Evolutionary conservation across 2,113 vertebrate genomes (phyloP).

Genomic region (Brevimyrus niger): DNA sequence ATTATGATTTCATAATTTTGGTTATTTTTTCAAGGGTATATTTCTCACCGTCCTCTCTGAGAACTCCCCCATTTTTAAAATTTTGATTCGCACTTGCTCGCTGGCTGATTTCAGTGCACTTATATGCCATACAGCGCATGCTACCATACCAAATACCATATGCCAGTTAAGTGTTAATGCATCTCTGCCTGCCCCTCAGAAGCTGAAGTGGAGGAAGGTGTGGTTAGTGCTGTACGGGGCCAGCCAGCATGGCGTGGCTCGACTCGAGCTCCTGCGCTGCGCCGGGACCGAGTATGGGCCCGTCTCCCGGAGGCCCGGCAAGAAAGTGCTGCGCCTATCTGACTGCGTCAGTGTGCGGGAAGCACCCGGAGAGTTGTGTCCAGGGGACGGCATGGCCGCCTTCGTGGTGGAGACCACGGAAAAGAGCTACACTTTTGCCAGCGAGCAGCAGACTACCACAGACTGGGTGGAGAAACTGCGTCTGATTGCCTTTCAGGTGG

Average conservation of each 20-base stretch:
- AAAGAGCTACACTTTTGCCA: conserved; percentile 59
- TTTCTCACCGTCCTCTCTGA: background rate
- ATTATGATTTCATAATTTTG: background rate
- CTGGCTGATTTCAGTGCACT: background rate
- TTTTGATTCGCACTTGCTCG: background rate
- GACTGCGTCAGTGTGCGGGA: conserved; percentile 64
- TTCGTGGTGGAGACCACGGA: conserved; percentile 67
- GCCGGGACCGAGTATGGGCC: conserved; percentile 58
- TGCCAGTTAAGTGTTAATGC: background rate
- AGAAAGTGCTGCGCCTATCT: conserved; percentile 63
- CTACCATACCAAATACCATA: background rate
- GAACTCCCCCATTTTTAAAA: background rate
- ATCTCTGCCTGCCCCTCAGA: conserved; percentile 48
- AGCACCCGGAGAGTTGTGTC: conserved; percentile 46
- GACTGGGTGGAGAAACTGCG: conserved; percentile 7
- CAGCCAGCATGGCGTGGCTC: conserved; percentile 87
- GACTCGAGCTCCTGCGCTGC: conserved; percentile 85
- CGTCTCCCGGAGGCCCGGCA: conserved; percentile 71
- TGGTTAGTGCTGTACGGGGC: conserved; percentile 86
- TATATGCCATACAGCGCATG: background rate
- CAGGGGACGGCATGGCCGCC: conserved; percentile 45
- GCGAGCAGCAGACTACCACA: conserved; percentile 41
- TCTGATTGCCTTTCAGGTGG: background rate
- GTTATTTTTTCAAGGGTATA: background rate
- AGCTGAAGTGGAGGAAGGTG: conserved; percentile 78